phyloP scores from a whole-genome alignment of 1,140 invertebrate genomes.

The Drosophila ercepeae region DNA sequence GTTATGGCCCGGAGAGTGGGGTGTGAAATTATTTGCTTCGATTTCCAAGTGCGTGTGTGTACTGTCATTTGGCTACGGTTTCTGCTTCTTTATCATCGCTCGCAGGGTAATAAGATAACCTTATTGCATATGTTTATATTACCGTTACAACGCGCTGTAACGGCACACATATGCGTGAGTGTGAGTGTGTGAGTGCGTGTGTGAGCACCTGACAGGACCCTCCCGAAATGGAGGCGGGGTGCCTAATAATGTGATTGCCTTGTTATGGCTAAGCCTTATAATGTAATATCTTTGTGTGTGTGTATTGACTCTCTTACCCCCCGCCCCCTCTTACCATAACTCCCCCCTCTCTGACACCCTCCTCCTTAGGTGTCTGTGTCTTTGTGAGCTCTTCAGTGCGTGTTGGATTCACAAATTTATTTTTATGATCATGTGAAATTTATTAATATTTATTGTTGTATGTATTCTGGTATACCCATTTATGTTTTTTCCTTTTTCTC shows the following conservation, averaged over 20 bases:
- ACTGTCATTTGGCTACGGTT: constrained; percentile 38
- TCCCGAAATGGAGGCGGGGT: constrained; percentile 50
- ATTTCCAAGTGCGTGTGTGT: constrained; percentile 46
- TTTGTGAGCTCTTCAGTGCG: constrained; percentile 40
- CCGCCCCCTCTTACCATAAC: too few species aligned
- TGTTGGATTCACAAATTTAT: constrained; percentile 80
- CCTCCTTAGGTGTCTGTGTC: not conserved
- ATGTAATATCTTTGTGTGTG: constrained; percentile 67
- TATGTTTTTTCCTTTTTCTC: too few species aligned
- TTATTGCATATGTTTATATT: constrained; percentile 82
- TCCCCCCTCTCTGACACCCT: too few species aligned
- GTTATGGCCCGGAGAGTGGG: constrained; percentile 14
- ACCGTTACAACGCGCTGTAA: constrained; percentile 56
- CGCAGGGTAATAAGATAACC: constrained; percentile 77
- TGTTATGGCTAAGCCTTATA: constrained; percentile 82
- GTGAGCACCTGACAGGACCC: constrained; percentile 16
- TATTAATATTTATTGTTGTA: constrained; percentile 82
- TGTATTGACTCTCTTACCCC: not conserved
- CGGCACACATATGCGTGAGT: constrained; percentile 28
- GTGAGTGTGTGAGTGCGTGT: constrained; percentile 10
- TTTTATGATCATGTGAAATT: constrained; percentile 82
- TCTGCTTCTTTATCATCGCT: constrained; percentile 29
- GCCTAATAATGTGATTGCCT: constrained; percentile 82
- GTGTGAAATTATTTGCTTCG: constrained; percentile 68
- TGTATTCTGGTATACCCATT: constrained; percentile 40